Evolutionary conservation across 2,888 invertebrate genomes (phyloP), one percentile per base, ranked within the genome.

Genomic region (Tuberolachnus salignus): DNA sequence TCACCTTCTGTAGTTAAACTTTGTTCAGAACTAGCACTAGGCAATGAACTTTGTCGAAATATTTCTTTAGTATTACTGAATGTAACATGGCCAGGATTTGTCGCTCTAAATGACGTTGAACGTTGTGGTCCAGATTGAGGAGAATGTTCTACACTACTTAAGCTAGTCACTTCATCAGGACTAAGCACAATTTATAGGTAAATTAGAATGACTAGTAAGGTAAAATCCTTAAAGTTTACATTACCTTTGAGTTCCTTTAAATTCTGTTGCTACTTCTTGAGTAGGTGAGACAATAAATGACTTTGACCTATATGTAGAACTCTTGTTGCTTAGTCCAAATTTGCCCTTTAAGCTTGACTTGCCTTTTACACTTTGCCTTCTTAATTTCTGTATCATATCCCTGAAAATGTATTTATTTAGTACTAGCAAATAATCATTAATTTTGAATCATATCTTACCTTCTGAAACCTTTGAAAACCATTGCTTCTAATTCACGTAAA

Each of bases 391-490:
- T 82, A 97, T 93, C 91, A 98, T 94, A 85, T 97, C 97, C 82
- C 95, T 90, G 83, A 84, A 84, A 67, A 67, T 67, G 1, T 16
- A 42, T 42, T 53, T 53, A 1, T 9, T 74, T 44, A 74, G 13
- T 16, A 74, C 64, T 13, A 44, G 42, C 19, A 23, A 63, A 46
- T 19, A 21, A 42, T 66, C 6, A 34, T 34, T n/a, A 42, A 34
- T 57, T 66, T 46, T 9, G 1, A 44, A 59, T 3, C 19, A 69
- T 53, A 67, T 67, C 23, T 67, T 82, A 91, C 91, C 91, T 89
- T 82, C 95, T 88, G 85, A 97, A 96, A 86, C 96, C 96, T 86
- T 95, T 94, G 85, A 97, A 98, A 75, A 97, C 93, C 84, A 97
- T 90, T 13, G 95, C 92, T 87, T 99, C 98, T 51, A 98, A 86